Conservation (phyloP, 2,888 invertebrate genomes). For the Acronicta aceris region DNA sequence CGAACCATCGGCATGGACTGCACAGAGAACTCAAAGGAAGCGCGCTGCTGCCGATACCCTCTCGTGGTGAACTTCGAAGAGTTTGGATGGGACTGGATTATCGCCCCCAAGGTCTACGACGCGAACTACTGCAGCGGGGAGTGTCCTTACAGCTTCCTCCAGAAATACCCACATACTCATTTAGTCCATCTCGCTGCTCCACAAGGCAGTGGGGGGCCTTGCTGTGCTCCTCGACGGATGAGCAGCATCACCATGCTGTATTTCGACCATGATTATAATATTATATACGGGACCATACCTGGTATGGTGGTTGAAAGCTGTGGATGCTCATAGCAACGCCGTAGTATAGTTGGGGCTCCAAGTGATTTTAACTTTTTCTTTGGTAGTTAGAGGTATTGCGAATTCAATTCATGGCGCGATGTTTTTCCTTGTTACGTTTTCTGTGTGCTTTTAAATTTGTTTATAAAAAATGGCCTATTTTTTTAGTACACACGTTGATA, state of each 20-base stretch:
- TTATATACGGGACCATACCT: conserved; percentile 96
- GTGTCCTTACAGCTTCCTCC: conserved; percentile 96
- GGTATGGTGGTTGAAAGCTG: conserved; percentile 98
- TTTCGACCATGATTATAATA: conserved; percentile 96
- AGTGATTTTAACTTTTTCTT: conserved; percentile 42
- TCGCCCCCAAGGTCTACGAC: conserved; percentile 97
- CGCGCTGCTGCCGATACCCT: conserved; percentile 98
- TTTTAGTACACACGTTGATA: background rate
- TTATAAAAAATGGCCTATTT: conserved; percentile 1
- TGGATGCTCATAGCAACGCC: conserved; percentile 93
- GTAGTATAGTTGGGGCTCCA: conserved; percentile 66
- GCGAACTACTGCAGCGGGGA: conserved; percentile 99
- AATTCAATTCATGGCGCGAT: conserved; percentile 6
- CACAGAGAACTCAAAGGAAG: conserved; percentile 94
- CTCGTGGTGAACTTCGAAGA: conserved; percentile 97
- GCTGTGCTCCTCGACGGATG: conserved; percentile 97
- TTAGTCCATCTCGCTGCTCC: conserved; percentile 94
- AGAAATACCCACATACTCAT: conserved; percentile 96
- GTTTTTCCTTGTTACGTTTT: background rate
- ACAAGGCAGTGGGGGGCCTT: conserved; percentile 94
- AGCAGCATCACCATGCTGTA: conserved; percentile 97
- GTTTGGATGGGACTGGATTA: conserved; percentile 99
- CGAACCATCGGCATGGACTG: conserved; percentile 95
- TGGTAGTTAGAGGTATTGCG: background rate
- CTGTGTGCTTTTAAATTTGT: background rate